Percentiles rank a stretch among this genome's conserved stretches.
phyloP scores from a whole-genome alignment of 2,888 invertebrate genomes.

The Molorchus minor region DNA sequence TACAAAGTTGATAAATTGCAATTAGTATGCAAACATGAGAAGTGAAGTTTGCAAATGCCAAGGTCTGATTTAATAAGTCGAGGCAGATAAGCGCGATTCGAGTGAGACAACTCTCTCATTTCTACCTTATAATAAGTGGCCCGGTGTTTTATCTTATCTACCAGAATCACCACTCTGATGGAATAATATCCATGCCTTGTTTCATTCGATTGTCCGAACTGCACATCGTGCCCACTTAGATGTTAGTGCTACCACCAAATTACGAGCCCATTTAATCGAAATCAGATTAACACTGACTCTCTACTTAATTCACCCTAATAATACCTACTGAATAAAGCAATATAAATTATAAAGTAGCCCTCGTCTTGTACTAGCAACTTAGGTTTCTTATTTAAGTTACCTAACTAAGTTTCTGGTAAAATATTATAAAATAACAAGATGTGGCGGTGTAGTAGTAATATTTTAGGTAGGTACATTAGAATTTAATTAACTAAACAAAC shows the following conservation, averaged over 20 bases:
- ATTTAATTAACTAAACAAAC: too few relatives aligned
- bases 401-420: too few relatives aligned
- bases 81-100: slow-evolving; percentile 6
- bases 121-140: slow-evolving; percentile 14
- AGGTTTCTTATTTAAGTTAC: too few relatives aligned
- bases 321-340: slow-evolving; percentile 8
- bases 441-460: too few relatives aligned
- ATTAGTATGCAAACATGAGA: slow-evolving; percentile 12
- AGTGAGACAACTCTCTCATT: slow-evolving; percentile 10
- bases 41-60: slow-evolving; percentile 9
- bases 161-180: slow-evolving; percentile 5
- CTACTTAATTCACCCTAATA: slow-evolving; percentile 11
- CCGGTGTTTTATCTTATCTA: slow-evolving; percentile 15
- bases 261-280: slow-evolving; percentile 12
- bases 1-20: neutral
- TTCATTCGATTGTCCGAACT: slow-evolving; percentile 7
- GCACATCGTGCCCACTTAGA: slow-evolving; percentile 8
- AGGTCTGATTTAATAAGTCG: slow-evolving; percentile 12
- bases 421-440: too few relatives aligned
- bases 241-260: slow-evolving; percentile 14
- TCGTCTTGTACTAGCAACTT: too few relatives aligned
- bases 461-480: too few relatives aligned
- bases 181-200: slow-evolving; percentile 12
- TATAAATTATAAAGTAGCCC: neutral
- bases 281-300: slow-evolving; percentile 7